Evolutionary conservation across 2,797 vertebrate species (phyloP).

Genomic region (Leucoraja ocellata): DNA sequence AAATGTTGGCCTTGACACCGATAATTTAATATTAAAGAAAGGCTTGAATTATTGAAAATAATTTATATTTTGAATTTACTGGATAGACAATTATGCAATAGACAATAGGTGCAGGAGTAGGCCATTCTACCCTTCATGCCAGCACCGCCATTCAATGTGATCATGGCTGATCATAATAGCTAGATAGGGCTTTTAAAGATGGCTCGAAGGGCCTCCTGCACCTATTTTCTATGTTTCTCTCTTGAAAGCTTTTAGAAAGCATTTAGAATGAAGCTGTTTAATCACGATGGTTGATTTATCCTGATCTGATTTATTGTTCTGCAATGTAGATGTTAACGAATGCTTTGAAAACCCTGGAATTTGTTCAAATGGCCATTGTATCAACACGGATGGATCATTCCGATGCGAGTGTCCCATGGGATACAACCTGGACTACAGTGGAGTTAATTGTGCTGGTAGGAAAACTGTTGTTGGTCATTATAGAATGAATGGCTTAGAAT

Average conservation of each 20-base stretch:
- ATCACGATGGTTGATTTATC: neutral
- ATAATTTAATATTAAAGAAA: neutral
- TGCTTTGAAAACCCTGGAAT: constrained; percentile 39
- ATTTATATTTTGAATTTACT: neutral
- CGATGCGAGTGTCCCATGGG: constrained; percentile 47
- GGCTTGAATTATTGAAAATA: neutral
- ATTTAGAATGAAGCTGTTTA: neutral
- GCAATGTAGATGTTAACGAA: constrained; percentile 38
- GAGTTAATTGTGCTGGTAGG: constrained; percentile 47
- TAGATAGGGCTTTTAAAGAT: too few species aligned
- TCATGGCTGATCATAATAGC: too few species aligned
- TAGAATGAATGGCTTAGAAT: neutral
- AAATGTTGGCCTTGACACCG: too few species aligned
- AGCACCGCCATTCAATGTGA: too few species aligned
- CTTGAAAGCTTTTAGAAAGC: too few species aligned
- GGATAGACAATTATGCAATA: neutral
- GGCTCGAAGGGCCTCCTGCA: too few species aligned
- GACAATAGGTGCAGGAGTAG: too few species aligned
- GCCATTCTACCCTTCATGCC: too few species aligned
- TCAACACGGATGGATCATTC: constrained; percentile 40
- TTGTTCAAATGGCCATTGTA: constrained; percentile 39
- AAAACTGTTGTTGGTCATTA: neutral
- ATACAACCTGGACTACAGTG: constrained; percentile 46
- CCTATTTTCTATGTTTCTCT: too few species aligned
- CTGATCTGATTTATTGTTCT: neutral